These are phyloP conservation scores for Diarsia mendica DNA, from an alignment of 2,888 invertebrate genomes.

Conservation along the genomic window DNA sequence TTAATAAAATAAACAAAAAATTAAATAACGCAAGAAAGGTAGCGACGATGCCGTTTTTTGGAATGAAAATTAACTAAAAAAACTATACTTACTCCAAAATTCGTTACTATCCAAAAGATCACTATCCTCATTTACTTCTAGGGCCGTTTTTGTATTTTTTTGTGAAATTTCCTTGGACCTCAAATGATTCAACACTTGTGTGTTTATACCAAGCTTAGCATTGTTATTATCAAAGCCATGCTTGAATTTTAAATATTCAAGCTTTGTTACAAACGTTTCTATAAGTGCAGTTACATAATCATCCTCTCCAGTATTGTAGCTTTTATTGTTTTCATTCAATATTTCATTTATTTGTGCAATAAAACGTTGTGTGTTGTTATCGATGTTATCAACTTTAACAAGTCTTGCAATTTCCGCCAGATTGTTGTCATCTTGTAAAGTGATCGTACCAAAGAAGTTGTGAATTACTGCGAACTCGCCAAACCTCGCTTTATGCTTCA, in stretches of 20 bases:
- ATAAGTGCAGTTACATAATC: constrained; percentile 67
- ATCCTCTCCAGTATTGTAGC: constrained; percentile 55
- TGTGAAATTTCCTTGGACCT: constrained; percentile 23
- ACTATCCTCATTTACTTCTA: constrained; percentile 40
- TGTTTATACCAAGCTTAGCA: constrained; percentile 62
- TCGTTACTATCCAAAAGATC: constrained; percentile 68
- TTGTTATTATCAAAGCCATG: constrained; percentile 60
- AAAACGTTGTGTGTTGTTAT: constrained; percentile 72
- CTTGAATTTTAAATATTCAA: constrained; percentile 70
- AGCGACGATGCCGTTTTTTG: neutral
- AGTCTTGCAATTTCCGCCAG: constrained; percentile 73
- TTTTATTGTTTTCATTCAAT: constrained; percentile 71
- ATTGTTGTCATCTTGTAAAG: constrained; percentile 72
- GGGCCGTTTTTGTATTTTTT: constrained; percentile 12
- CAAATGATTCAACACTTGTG: constrained; percentile 64
- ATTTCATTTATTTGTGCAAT: constrained; percentile 75
- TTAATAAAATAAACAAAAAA: neutral
- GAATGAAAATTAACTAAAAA: neutral
- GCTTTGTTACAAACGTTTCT: constrained; percentile 67
- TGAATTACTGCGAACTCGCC: constrained; percentile 74
- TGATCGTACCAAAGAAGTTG: constrained; percentile 75
- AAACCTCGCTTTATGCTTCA: constrained; percentile 67
- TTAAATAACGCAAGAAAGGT: neutral
- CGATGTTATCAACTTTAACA: constrained; percentile 69
- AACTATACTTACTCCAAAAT: constrained; percentile 77